Base-by-base conservation (phyloP, 2,113 vertebrate species). In the Rhinichthys klamathensis region DNA sequence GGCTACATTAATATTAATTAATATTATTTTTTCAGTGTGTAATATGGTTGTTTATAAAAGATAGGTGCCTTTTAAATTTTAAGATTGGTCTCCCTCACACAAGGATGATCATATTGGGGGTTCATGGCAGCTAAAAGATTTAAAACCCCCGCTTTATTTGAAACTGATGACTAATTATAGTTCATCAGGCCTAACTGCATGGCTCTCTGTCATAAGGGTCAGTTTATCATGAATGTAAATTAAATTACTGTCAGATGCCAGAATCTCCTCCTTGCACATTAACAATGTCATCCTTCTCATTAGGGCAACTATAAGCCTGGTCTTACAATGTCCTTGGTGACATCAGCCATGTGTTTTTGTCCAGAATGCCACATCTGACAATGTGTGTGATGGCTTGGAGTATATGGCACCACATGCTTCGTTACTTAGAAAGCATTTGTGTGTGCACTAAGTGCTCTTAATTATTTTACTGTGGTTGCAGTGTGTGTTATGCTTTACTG, bases 231-330 rank as follows among this genome's bases (percentile, higher is more conserved):
- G 44, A 11, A 5, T 69, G 58, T 80, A 15, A 69, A 81, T 81
- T 15, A 16, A 81, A 67, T 67, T 32, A 67, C 49, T 30, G 25
- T 81, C 60, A 49, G n/a, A 81, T 51, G 61, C 25, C 61, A 51
- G 41, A 81, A 51, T 81, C 44, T 81, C 61, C 44, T 81, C 61
- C 38, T 46, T 51, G 27, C 27, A 81, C 61, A 81, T 69, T 51
- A 32, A 51, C 18, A 35, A 10, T n/a, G 15, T 51, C 38, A 81
- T 81, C 60, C 30, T 56, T 56, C 6, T 67, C 58, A 67, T 81
- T 81, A 67, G 41, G 10, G 44, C 18, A 46, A 25, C 60, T 65
- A 27, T 80, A 49, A 6, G 58, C 9, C 16, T 67, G 27, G 58
- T 27, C n/a, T 75, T 74, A 49, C n/a, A 58, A 2, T 61, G n/a